Conservation (phyloP, 1,140 invertebrate genomes). For the Leptoteleia sp. region DNA sequence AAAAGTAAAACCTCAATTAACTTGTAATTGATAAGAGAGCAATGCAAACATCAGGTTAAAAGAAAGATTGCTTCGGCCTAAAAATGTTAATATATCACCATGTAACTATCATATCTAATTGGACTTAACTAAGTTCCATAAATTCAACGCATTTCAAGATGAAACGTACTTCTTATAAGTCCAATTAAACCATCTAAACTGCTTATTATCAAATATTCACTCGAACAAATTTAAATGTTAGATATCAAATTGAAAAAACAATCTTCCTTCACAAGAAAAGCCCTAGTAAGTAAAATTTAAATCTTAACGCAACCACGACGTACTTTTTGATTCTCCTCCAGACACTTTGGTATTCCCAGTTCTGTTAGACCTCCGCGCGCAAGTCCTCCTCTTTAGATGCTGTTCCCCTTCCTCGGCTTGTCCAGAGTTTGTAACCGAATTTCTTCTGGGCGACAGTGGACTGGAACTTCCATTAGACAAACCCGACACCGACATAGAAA, state of each 20-base stretch:
- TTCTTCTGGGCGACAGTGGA: constrained; percentile 88
- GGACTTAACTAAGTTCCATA: too few relatives aligned
- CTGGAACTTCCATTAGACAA: constrained; percentile 89
- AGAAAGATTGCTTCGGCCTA: too few relatives aligned
- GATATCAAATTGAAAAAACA: too few relatives aligned
- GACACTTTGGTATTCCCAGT: constrained; percentile 84
- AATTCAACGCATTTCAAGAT: too few relatives aligned
- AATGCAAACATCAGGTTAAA: background rate
- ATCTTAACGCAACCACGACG: constrained; percentile 9
- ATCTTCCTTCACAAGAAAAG: too few relatives aligned
- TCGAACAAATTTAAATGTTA: too few relatives aligned
- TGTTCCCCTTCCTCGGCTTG: constrained; percentile 84
- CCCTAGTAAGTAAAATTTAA: too few relatives aligned
- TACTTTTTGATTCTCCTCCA: constrained; percentile 67
- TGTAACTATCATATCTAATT: too few relatives aligned
- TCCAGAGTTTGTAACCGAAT: constrained; percentile 88
- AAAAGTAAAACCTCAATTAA: background rate
- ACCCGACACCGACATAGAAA: constrained; percentile 88
- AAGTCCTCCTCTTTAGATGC: constrained; percentile 88
- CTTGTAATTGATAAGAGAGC: background rate
- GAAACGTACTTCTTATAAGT: too few relatives aligned
- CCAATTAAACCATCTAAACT: too few relatives aligned
- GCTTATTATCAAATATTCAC: too few relatives aligned
- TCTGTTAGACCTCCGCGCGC: constrained; percentile 88
- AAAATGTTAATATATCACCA: too few relatives aligned